A percentile compares a stretch with the other conserved stretches of the same genome.
phyloP scores from a whole-genome alignment of 2,888 invertebrate genomes.

The Diplazon laetatorius region DNA sequence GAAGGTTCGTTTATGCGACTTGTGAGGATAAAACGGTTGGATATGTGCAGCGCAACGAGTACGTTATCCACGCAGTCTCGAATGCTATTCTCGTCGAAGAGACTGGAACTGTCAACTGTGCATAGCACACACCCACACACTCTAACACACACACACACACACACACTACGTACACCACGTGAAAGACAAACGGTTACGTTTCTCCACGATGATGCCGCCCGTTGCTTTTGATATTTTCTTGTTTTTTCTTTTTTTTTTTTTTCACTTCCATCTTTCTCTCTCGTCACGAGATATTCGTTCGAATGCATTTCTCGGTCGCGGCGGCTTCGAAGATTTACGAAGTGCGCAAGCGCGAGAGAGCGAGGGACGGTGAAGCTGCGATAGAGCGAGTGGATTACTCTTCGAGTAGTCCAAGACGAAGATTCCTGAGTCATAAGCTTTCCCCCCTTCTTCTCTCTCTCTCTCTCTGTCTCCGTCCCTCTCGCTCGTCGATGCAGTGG shows the following conservation, averaged over 20 bases:
- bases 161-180: neutral
- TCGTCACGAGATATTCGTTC: slow-evolving; percentile 4
- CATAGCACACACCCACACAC: slow-evolving; percentile 28
- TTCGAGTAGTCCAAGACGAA: slow-evolving; percentile 2
- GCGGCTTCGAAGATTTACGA: neutral
- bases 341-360: neutral
- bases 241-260: neutral
- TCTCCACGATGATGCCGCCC: slow-evolving; percentile 8
- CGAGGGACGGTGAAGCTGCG: no score
- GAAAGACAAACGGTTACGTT: neutral
- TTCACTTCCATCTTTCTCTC: neutral
- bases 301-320: neutral
- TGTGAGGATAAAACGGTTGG: neutral
- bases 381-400: slow-evolving; percentile 10
- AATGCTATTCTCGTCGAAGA: slow-evolving; percentile 56
- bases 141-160: no score
- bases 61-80: slow-evolving; percentile 14
- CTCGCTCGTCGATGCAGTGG: neutral
- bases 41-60: neutral
- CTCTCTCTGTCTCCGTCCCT: no score
- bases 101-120: slow-evolving; percentile 60
- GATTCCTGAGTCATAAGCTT: slow-evolving; percentile 27
- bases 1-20: slow-evolving; percentile 14
- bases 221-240: slow-evolving; percentile 13
- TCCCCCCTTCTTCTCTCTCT: no score